Evolutionary conservation across 2,113 vertebrate species (phyloP), one percentile per base, ranked within the genome.

Genomic region (Clarias macrocephalus): DNA sequence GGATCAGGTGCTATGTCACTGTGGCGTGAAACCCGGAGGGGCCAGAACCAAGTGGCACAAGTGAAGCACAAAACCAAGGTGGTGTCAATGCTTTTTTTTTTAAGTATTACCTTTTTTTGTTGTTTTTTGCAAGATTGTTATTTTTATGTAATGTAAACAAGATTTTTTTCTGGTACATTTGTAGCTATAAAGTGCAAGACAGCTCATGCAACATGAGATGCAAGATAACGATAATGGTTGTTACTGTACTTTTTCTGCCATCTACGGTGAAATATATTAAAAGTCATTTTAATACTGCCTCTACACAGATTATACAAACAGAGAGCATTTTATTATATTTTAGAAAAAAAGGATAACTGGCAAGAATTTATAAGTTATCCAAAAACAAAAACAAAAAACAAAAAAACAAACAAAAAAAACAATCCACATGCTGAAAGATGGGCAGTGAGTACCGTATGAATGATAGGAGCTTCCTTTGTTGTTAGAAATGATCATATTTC

Each of bases 161-260:
- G 15, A 42, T 10, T 85, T 25, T 33, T 63, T 57, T 80, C 77
- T 59, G 30, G 57, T 81, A 81, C 19, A 81, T 60, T 81, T 37
- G 57, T 37, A 60, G 12, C 30, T 63, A n/a, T 62, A 25, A 82
- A 25, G 21, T 65, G 15, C 54, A 82, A 23, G 48, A 82, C 30
- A 82, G 25, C 21, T 30, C 7, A 59, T 57, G n/a, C 23, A 54
- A 82, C 30, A 23, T 84, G 33, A 72, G 21, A 62, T 37, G 37
- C 21, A 82, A 60, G 21, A 65, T 23, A 81, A 23, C 30, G 37
- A 23, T 25, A 42, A 25, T 63, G 5, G 12, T 25, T 62, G 33
- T 48, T 23, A 63, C 25, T 23, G 37, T 23, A 63, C 25, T 33
- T 37, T 33, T 82, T 63, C 4, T 37, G 30, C 18, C 19, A 42